Percentiles rank a stretch among this genome's conserved stretches.
Conservation (phyloP, 2,888 invertebrate species). For the Salticus scenicus region DNA sequence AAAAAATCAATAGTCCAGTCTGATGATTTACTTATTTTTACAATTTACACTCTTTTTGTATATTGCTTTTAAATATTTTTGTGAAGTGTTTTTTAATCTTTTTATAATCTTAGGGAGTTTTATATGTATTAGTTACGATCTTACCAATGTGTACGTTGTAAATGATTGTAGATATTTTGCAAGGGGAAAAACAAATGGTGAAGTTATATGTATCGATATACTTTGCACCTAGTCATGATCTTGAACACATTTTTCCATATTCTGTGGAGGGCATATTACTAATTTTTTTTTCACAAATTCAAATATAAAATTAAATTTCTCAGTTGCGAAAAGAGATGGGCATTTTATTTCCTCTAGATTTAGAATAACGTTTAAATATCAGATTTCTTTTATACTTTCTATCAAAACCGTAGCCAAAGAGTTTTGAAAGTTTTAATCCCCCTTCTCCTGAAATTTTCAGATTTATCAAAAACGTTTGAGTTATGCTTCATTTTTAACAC, state of each 20-base stretch:
- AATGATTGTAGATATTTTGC: background rate
- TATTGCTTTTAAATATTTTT: slow-evolving; percentile 3
- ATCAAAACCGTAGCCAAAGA: too few relatives aligned
- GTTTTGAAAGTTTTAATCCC: too few relatives aligned
- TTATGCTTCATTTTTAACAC: too few relatives aligned
- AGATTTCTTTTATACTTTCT: too few relatives aligned
- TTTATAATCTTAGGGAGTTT: background rate
- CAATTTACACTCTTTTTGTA: background rate
- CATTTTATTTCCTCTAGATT: too few relatives aligned
- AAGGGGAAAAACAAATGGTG: background rate
- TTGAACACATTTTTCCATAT: background rate
- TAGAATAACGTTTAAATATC: too few relatives aligned
- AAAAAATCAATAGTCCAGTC: background rate
- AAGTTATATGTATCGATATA: background rate
- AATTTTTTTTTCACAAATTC: too few relatives aligned
- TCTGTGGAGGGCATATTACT: too few relatives aligned
- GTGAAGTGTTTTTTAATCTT: background rate
- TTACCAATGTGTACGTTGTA: background rate
- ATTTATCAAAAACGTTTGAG: too few relatives aligned
- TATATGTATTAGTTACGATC: background rate
- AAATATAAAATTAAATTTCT: too few relatives aligned
- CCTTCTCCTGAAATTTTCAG: too few relatives aligned
- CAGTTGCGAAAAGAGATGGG: too few relatives aligned
- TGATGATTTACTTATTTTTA: slow-evolving; percentile 2
- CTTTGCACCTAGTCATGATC: background rate